Conservation (phyloP, 2,797 vertebrate genomes). For the Remorina albescens region DNA sequence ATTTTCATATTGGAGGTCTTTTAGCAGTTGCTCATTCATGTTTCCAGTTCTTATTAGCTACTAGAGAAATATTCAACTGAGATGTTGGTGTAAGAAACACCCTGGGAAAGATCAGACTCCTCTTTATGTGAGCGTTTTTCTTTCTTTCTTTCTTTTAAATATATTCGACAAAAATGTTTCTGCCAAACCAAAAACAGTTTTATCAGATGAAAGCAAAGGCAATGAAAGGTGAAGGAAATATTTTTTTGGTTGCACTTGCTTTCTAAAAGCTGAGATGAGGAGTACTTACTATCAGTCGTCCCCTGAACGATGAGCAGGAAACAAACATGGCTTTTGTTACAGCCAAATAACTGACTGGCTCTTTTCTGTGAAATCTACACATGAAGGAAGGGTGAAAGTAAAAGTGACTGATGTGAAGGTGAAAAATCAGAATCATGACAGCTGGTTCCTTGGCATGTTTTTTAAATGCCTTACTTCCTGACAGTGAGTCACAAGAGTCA, state of each 20-base stretch:
- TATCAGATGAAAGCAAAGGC: conserved; percentile 27
- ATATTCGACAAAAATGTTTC: conserved; percentile 10
- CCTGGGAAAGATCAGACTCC: not conserved
- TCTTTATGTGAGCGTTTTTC: not conserved
- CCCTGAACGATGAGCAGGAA: not conserved
- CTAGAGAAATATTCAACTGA: not conserved
- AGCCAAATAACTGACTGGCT: not conserved
- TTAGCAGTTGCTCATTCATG: not conserved
- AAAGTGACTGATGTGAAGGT: not conserved
- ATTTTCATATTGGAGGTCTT: not conserved
- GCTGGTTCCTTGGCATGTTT: not conserved
- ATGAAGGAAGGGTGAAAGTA: not conserved
- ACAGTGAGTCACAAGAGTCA: not conserved
- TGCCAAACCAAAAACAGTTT: conserved; percentile 33
- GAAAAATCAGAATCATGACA: not conserved
- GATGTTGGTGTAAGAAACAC: not conserved
- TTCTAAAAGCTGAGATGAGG: conserved; percentile 20
- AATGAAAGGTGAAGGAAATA: conserved; percentile 34
- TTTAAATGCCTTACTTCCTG: not conserved
- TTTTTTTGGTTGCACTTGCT: conserved; percentile 8
- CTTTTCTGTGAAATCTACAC: not conserved
- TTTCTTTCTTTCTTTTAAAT: too few species aligned
- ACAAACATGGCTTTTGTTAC: not conserved
- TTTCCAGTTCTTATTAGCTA: not conserved
- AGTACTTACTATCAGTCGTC: conserved; percentile 3